phyloP scores from a whole-genome alignment of 2,113 vertebrate species.

The Calypte anna region DNA sequence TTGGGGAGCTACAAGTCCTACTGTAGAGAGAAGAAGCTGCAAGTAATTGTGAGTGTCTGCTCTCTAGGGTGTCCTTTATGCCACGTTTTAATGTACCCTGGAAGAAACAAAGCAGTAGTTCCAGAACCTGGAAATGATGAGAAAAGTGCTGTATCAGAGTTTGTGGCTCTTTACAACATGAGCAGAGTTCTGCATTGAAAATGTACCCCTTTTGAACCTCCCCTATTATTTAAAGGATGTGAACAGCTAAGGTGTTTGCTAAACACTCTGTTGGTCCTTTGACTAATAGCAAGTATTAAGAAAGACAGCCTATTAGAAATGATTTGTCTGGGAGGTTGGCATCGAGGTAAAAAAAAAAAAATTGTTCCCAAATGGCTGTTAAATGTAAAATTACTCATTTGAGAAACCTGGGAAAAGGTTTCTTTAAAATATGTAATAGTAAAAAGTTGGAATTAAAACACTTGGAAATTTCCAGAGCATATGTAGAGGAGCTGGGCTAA shows the following conservation, averaged over 20 bases:
- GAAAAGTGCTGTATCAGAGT: background rate
- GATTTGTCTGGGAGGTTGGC: background rate
- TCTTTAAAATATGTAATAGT: background rate
- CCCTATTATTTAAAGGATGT: constrained; percentile 1
- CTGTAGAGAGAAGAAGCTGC: fast-evolving
- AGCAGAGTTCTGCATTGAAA: background rate
- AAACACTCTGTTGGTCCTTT: background rate
- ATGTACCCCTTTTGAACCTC: background rate
- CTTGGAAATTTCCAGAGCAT: background rate
- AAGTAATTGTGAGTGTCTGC: background rate
- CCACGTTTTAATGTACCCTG: background rate
- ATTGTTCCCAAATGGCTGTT: background rate
- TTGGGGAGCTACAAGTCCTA: background rate
- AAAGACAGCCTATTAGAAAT: constrained; percentile 11
- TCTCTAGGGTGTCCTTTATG: background rate
- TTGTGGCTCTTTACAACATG: background rate
- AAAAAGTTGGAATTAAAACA: background rate
- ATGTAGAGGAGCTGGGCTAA: background rate
- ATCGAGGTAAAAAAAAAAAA: background rate
- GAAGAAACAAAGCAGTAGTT: background rate
- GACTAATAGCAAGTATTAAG: constrained; percentile 20
- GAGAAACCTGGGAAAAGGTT: background rate
- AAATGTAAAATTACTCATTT: background rate
- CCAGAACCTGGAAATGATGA: background rate
- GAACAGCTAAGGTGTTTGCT: constrained; percentile 18